phyloP scores from a whole-genome alignment of 2,888 invertebrate species.

The Julus scanicus region DNA sequence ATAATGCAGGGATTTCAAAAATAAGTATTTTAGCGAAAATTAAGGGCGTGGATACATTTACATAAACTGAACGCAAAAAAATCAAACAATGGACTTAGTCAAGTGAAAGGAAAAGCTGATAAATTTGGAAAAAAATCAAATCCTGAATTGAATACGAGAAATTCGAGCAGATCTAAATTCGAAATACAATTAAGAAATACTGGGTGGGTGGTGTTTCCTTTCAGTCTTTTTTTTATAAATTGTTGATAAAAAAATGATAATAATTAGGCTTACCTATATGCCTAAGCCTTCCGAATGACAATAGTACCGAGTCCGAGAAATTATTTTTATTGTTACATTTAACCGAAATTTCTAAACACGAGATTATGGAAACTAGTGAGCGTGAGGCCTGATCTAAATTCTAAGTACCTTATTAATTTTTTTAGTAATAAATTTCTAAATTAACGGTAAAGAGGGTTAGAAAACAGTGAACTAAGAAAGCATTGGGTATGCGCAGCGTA shows the following conservation, averaged over 20 bases:
- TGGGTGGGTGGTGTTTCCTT: background rate
- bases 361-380: background rate
- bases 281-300: background rate
- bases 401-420: background rate
- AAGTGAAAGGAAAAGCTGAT: conserved; percentile 18
- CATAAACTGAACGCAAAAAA: background rate
- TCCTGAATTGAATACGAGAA: conserved; percentile 20
- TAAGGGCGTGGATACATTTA: conserved; percentile 37
- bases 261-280: background rate
- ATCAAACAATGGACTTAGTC: conserved; percentile 29
- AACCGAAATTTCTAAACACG: background rate
- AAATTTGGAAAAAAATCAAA: background rate
- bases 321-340: conserved; percentile 42
- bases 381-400: background rate
- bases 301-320: conserved; percentile 19
- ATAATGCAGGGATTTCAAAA: background rate
- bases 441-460: background rate
- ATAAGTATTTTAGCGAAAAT: background rate
- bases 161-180: conserved; percentile 43
- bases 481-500: background rate
- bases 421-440: background rate
- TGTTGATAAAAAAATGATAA: background rate
- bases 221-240: background rate
- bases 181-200: conserved; percentile 1
- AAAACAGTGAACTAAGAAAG: background rate